A percentile compares a stretch with the other conserved stretches of the same genome.
These are phyloP conservation scores for Odontomyia ornata DNA, from an alignment of 2,888 invertebrate species.

Conservation along the genomic window DNA sequence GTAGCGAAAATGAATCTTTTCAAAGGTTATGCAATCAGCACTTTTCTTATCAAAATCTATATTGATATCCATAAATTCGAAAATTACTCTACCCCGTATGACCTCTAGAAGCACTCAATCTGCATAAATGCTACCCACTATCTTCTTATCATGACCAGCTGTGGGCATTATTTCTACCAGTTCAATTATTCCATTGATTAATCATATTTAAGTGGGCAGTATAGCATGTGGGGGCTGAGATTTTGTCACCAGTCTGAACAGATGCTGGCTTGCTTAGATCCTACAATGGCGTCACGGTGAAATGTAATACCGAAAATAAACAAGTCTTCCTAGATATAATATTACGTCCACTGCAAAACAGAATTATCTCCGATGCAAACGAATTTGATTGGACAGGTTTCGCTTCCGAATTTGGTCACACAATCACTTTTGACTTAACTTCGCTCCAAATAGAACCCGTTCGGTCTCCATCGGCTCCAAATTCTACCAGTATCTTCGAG, in stretches of 20 bases:
- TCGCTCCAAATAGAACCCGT: background rate
- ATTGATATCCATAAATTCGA: too few relatives aligned
- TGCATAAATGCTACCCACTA: too few relatives aligned
- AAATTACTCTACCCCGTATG: too few relatives aligned
- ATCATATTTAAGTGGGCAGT: background rate
- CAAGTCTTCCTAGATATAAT: background rate
- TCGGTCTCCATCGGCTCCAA: background rate
- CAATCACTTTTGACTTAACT: background rate
- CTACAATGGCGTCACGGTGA: background rate
- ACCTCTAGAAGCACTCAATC: too few relatives aligned
- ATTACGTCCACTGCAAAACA: background rate
- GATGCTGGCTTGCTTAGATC: background rate
- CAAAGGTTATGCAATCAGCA: too few relatives aligned
- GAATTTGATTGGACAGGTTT: background rate
- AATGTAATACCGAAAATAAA: background rate
- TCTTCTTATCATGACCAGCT: too few relatives aligned
- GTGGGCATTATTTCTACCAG: background rate
- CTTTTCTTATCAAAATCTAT: too few relatives aligned
- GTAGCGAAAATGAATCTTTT: too few relatives aligned
- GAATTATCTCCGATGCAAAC: background rate
- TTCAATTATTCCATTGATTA: background rate
- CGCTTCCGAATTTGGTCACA: background rate
- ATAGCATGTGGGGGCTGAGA: background rate
- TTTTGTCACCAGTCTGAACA: background rate
- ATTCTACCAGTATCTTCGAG: background rate